Evolutionary conservation across 1,140 invertebrate species (phyloP), one percentile per base, ranked within the genome.

Genomic region (Ericerus pela): DNA sequence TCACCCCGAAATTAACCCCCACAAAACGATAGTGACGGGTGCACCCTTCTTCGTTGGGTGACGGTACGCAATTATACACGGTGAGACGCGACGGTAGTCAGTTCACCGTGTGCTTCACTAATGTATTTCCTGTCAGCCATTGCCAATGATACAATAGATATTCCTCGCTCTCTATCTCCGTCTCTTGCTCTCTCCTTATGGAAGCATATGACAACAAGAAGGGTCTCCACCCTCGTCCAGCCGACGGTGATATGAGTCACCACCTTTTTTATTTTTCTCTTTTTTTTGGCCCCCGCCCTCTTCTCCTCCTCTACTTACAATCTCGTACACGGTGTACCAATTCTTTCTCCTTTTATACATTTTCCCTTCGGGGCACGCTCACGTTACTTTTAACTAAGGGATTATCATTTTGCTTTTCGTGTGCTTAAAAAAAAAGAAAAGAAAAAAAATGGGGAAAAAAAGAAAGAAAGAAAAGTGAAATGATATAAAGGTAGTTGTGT

Each of bases 71-170:
- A 47, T 47, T 47, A 47, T 47, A 47, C 41, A 47, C 41, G 41
- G 41, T 47, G 41, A 47, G n/a, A n/a, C n/a, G n/a, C 41, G 41
- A 47, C 41, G 41, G 41, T 47, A 47, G 41, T 47, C 41, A 16
- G 20, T 14, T 47, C 41, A 47, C 41, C 41, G 41, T 47, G 41
- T 47, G 41, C 41, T 47, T 24, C 41, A 24, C 41, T 47, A 47
- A 47, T 47, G 41, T 47, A 47, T 47, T 47, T 47, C 41, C 41
- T 47, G 41, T 47, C 41, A 47, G 41, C 41, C 41, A 47, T 47
- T 47, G 41, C 41, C 41, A 47, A 47, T 47, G 41, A 47, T 47
- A 47, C 41, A 47, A 47, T 47, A 47, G 41, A 47, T 47, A 47
- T 18, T 47, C 41, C 26, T 14, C 16, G 41, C 41, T 18, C 26